These are phyloP conservation scores for Thereva nobilitata DNA, from an alignment of 2,888 invertebrate genomes.

Conservation along the genomic window DNA sequence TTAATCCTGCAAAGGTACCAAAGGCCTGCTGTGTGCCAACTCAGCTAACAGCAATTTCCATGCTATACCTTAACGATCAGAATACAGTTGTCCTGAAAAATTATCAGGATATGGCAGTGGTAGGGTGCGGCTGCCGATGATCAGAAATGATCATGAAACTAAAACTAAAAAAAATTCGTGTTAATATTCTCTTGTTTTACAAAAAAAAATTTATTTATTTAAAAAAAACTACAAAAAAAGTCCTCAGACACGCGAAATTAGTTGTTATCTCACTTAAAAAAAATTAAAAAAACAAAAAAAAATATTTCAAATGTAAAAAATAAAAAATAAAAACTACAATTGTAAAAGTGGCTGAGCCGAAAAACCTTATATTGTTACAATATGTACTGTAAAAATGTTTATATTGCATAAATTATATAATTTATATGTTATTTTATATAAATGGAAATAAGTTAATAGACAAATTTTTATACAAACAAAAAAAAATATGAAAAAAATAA, in stretches of 20 bases:
- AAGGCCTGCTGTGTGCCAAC: slow-evolving; percentile 98
- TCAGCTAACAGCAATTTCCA: slow-evolving; percentile 88
- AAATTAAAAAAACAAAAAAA: slow-evolving; percentile 20
- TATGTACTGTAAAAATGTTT: slow-evolving; percentile 30
- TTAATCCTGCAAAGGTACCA: slow-evolving; percentile 88
- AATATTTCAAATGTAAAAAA: slow-evolving; percentile 13
- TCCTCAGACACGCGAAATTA: slow-evolving; percentile 18
- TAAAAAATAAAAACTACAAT: not conserved
- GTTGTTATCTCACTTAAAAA: slow-evolving; percentile 27
- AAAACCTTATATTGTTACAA: slow-evolving; percentile 1
- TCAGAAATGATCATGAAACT: slow-evolving; percentile 1
- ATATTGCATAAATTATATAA: slow-evolving; percentile 39
- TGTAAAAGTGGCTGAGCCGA: slow-evolving; percentile 18
- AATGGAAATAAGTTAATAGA: slow-evolving; percentile 17
- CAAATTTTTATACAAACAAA: not conserved
- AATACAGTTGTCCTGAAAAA: slow-evolving; percentile 96
- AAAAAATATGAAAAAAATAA: not conserved
- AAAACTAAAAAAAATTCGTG: too few relatives aligned
- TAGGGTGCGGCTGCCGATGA: slow-evolving; percentile 97
- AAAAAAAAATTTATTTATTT: slow-evolving; percentile 8
- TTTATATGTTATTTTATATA: slow-evolving; percentile 37
- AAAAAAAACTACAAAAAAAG: slow-evolving; percentile 16
- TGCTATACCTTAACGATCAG: slow-evolving; percentile 94
- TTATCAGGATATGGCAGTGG: slow-evolving; percentile 98
- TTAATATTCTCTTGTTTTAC: too few relatives aligned